Percentiles rank a stretch among this genome's conserved stretches.
Evolutionary conservation across 2,113 vertebrate genomes (phyloP).

Genomic region (Ancistrus triradiatus): DNA sequence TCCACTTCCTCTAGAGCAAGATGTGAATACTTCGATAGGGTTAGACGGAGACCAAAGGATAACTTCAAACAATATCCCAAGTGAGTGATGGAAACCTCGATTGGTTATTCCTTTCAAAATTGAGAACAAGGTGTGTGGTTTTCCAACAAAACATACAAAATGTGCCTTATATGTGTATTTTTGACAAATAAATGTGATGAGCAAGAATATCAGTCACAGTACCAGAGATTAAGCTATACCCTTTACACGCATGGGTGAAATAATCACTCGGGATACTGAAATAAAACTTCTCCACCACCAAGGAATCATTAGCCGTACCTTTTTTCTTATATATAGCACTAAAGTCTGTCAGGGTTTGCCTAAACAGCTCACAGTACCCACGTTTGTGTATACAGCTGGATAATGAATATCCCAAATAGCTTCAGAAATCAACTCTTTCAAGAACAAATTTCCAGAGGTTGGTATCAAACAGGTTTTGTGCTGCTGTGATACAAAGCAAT

Average conservation of each 20-base stretch:
- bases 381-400: no score
- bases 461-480: no score
- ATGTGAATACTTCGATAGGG: background rate
- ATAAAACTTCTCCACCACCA: constrained; percentile 32
- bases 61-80: background rate
- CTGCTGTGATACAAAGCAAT: no score
- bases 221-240: constrained; percentile 31
- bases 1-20: background rate
- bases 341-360: background rate
- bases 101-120: background rate
- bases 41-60: background rate
- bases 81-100: background rate
- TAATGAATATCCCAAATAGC: no score
- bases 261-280: background rate
- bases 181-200: constrained; percentile 3
- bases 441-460: no score
- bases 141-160: background rate
- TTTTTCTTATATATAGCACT: background rate
- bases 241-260: background rate
- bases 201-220: background rate
- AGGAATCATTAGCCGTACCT: background rate
- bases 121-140: background rate
- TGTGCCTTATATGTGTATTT: background rate
- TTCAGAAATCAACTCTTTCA: background rate
- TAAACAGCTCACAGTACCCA: background rate